Conservation (phyloP, 2,888 invertebrate species). For the Polyommatus iphigenia region DNA sequence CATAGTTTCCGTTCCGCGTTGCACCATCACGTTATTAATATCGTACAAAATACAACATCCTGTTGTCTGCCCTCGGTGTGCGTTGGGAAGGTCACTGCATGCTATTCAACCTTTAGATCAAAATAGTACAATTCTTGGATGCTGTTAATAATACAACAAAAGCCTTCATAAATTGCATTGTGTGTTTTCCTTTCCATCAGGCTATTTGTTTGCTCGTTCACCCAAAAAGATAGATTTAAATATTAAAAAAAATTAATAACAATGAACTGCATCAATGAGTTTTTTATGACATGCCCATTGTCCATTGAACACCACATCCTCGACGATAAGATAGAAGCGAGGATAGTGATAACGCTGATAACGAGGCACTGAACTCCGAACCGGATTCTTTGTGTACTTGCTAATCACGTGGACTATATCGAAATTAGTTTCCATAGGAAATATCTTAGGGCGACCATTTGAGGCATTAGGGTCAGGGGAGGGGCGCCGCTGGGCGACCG, state of each 20-base stretch:
- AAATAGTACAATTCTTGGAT: neutral
- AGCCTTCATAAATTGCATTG: no score
- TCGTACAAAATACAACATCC: conserved; percentile 9
- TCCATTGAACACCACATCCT: neutral
- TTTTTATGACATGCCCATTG: neutral
- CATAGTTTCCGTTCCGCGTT: conserved; percentile 3
- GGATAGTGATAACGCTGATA: conserved; percentile 29
- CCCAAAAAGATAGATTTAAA: neutral
- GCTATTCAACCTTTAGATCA: neutral
- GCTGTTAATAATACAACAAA: neutral
- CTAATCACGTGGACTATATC: neutral
- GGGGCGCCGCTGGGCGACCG: no score
- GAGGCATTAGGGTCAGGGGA: no score
- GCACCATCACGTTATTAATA: neutral
- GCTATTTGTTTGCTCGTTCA: neutral
- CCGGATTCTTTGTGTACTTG: conserved; percentile 44
- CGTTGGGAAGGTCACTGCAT: neutral
- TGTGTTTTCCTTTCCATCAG: no score
- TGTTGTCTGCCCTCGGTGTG: neutral
- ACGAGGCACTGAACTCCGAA: conserved; percentile 48
- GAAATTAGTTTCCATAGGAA: neutral
- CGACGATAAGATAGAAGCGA: conserved; percentile 38
- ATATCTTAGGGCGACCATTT: neutral
- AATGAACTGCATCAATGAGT: neutral
- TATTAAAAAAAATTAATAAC: neutral